Base-by-base conservation (phyloP, 2,113 vertebrate species). In the Pollimyrus isidori region DNA sequence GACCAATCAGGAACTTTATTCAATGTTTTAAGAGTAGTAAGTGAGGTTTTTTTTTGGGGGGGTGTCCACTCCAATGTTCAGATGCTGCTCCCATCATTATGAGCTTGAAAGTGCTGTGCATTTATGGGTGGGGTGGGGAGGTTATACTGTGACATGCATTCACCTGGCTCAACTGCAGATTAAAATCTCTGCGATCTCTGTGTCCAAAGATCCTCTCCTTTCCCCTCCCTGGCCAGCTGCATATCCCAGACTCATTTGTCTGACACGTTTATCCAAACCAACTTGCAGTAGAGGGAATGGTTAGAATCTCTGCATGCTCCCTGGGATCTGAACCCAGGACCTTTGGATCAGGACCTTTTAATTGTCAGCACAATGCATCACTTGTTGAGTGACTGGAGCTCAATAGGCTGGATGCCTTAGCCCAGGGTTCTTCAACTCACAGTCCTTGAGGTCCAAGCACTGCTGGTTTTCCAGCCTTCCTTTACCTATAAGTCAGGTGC, bases 1-100 rank as follows among this genome's bases (percentile, higher is more conserved):
- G 94, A 95, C 94, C 94, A 96, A 95, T 96, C 95, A 95, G 94
- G 93, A 93, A 92, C 94, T 95, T 95, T 95, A 96, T 94, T 92
- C 93, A 94, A 93, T 94, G 94, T 94, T 95, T 95, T 94, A 88
- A 94, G 94, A 69, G n/a, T 69, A 69, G 62, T 69, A 69, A 69
- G n/a, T 69, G 62, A 69, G 62, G 62, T 13, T 13, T 56, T 30
- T 13, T 3, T 35, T 35, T 35, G 62, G n/a, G 94, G 94, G 15
- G 26, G 5, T 7, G 73, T 80, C 73, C 73, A 80, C 73, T 19
- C 73, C 35, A 80, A 6, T 80, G 73, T 42, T 80, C 73, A 80
- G 30, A 80, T 35, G 13, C 10, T 2, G 15, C 35, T 35, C 11
- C 35, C 1, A 17, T 39, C 35, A 76, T 76, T 76, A 76, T 76